Conservation (phyloP, 2,888 invertebrate species). For the Shargacucullia verbasci region DNA sequence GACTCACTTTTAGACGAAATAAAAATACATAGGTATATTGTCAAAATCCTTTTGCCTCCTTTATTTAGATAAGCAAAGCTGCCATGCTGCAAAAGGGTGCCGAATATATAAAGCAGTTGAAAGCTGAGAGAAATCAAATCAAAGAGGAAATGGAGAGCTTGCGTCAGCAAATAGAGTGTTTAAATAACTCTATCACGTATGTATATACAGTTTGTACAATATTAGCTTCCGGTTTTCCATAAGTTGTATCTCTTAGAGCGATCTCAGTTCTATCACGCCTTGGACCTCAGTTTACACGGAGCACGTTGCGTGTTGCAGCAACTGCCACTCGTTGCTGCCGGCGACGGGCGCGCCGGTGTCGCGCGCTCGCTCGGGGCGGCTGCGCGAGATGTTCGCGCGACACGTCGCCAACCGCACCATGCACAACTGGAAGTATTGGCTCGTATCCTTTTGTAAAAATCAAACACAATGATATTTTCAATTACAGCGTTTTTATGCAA, state of each 20-base stretch:
- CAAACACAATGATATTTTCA: background rate
- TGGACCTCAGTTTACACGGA: background rate
- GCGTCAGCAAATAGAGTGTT: conserved; percentile 95
- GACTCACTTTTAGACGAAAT: too few relatives aligned
- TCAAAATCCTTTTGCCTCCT: conserved; percentile 2
- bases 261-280: too few relatives aligned
- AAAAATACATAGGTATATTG: too few relatives aligned
- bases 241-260: too few relatives aligned
- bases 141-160: conserved; percentile 97
- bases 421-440: conserved; percentile 99
- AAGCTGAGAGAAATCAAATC: conserved; percentile 94
- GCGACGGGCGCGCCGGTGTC: conserved; percentile 98
- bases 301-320: conserved; percentile 87
- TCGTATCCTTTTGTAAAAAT: conserved; percentile 93
- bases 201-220: conserved; percentile 12
- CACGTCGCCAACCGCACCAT: conserved; percentile 96
- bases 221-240: too few relatives aligned
- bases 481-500: too few relatives aligned
- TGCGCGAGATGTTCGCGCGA: conserved; percentile 97
- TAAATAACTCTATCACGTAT: conserved; percentile 97
- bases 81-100: conserved; percentile 99
- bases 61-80: conserved; percentile 94
- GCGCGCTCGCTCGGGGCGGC: conserved; percentile 95
- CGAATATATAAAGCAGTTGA: conserved; percentile 97
- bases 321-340: conserved; percentile 97